phyloP scores from a whole-genome alignment of 2,888 invertebrate species.

The Drosophila aldrichi region DNA sequence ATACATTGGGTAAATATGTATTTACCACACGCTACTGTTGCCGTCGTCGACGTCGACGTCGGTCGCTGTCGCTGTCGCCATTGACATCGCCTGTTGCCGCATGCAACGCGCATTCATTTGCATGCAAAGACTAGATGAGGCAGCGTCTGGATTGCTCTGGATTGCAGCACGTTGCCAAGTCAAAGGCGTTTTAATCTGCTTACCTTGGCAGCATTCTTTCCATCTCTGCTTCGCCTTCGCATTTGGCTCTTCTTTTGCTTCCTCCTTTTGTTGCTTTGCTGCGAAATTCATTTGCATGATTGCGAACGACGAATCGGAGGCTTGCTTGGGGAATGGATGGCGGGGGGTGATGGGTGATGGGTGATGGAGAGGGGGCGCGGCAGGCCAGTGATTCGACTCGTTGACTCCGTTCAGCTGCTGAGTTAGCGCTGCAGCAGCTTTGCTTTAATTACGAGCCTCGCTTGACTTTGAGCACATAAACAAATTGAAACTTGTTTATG shows the following conservation, averaged over 20 bases:
- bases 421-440: constrained; percentile 53
- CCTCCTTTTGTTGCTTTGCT: constrained; percentile 2
- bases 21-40: constrained; percentile 16
- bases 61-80: no score
- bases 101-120: constrained; percentile 61
- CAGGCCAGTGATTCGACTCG: neutral
- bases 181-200: constrained; percentile 80
- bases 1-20: constrained; percentile 73
- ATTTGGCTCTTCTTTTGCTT: neutral
- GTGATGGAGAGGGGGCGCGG: neutral
- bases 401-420: constrained; percentile 13
- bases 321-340: neutral
- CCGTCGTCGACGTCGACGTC: neutral
- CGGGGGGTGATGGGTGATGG: no score
- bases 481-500: constrained; percentile 78
- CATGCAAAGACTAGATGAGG: constrained; percentile 54
- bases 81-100: constrained; percentile 28
- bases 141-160: constrained; percentile 34
- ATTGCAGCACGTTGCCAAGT: constrained; percentile 64
- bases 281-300: constrained; percentile 47
- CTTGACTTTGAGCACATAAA: constrained; percentile 67
- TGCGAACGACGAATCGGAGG: constrained; percentile 7
- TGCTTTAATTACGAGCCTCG: constrained; percentile 67
- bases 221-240: constrained; percentile 9
- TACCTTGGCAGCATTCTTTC: constrained; percentile 66